Base-by-base conservation (phyloP, 2,797 vertebrate genomes). In the Micrastur ruficollis region DNA sequence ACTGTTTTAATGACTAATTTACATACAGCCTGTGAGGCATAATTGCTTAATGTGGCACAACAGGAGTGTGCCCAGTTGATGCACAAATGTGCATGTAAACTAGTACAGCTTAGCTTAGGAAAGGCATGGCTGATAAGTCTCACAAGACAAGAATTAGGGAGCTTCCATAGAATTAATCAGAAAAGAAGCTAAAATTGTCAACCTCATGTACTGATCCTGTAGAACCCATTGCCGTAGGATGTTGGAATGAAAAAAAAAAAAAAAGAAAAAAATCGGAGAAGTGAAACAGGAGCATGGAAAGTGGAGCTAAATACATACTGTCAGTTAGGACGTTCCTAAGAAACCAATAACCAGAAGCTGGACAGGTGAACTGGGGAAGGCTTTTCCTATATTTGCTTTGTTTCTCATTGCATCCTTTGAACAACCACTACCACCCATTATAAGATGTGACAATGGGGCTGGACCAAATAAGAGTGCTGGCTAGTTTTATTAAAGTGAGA, bases 381-480 rank as follows among this genome's bases (percentile, higher is more conserved):
- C 7, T 93, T 73, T 79, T 56, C 53, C 36, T 82, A 11, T 40
- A 32, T 15, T 52, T 75, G 6, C 17, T 78, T 65, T 12, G 6
- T 85, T 81, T 90, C 68, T 47, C 12, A 8, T 8, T 58, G 29
- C 13, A 42, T 25, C 52, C 29, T 83, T 83, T 86, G 42, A 56
- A 56, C 44, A 70, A 23, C 14, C 42, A 34, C 20, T 52, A 22
- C 29, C 31, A 68, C 12, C 4, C 11, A 8, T 42, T 72, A 6
- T 5, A 72, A 53, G 31, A 56, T 10, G 14, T 36, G 63, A 68
- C 31, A 27, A 11, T 0, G 1, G 16, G 56, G 8, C 78, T 71
- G n/a, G 21, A 52, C n/a, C 13, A 90, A 71, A 72, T 7, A 42
- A 42, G 4, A 17, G 10, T 0, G 0, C 31, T 81, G 23, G 8